Evolutionary conservation across 2,113 vertebrate genomes (phyloP), one percentile per base, ranked within the genome.

Genomic region (Pipa parva): DNA sequence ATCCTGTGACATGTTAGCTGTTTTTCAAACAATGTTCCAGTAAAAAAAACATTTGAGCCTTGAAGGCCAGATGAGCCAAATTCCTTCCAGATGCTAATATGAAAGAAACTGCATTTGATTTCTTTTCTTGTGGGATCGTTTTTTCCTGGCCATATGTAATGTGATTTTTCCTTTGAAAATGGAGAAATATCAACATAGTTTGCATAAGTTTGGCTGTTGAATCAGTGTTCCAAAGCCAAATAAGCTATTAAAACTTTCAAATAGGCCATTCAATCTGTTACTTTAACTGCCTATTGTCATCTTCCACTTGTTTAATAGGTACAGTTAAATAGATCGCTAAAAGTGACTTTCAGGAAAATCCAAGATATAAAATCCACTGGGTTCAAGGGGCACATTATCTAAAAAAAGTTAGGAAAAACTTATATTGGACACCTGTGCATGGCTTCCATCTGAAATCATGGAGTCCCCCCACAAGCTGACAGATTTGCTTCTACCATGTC

Each of bases 81-180:
- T 76, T 42, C 59, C 78, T 83, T 73, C 76, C 79, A 84, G 74
- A 76, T 76, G 78, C 66, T 51, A 55, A 25, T 49, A 50, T 54
- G 71, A 77, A 74, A 78, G 74, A 80, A 72, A 37, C 49, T 39
- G 59, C 66, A 50, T 62, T 54, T 33, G 13, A 29, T 73, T 77
- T 78, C 73, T 12, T 75, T 80, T 77, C 39, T 78, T 29, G 52
- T 71, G 12, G n/a, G 20, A 31, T 37, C 71, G 42, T 28, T 17
- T 3, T 59, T 42, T 49, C 42, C 69, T 77, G 49, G 5, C 69
- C 39, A 2, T 68, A 11, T 55, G 22, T 39, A 1, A 63, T 72
- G 72, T 61, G 61, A 2, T 20, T 8, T 65, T 76, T 72, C 61
- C 54, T 71, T 42, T 31, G 24, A 50, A 50, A 76, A 54, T 39